A percentile compares a stretch with the other conserved stretches of the same genome.
Evolutionary conservation across 2,797 vertebrate species (phyloP).

Genomic region (Toxotes lorentzi): DNA sequence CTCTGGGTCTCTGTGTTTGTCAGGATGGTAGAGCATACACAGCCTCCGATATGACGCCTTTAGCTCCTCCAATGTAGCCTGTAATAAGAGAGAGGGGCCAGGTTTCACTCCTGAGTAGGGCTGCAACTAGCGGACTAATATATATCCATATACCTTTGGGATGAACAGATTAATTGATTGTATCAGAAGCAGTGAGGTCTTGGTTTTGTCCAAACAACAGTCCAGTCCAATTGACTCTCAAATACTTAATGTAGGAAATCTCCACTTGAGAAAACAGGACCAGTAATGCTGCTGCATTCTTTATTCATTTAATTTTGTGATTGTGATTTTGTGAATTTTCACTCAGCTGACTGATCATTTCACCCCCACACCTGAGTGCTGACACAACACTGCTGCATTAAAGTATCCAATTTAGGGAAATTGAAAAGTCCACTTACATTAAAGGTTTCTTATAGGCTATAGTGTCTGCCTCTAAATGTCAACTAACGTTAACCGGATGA

Average conservation of each 20-base stretch:
- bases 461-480: neutral
- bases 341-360: neutral
- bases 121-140: neutral
- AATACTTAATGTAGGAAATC: neutral
- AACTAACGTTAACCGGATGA: neutral
- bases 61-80: slow-evolving; percentile 96
- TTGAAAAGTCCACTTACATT: neutral
- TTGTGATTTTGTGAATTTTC: neutral
- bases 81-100: slow-evolving; percentile 2
- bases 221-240: neutral
- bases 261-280: neutral
- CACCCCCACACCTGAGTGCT: too few species aligned
- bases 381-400: neutral
- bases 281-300: neutral
- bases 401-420: neutral
- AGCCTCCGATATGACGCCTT: slow-evolving; percentile 95
- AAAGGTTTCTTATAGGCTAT: neutral
- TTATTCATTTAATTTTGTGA: neutral
- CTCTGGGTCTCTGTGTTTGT: slow-evolving; percentile 97
- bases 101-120: neutral
- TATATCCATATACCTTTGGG: neutral
- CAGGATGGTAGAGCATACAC: slow-evolving; percentile 98
- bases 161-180: neutral
- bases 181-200: neutral
- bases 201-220: neutral